Evolutionary conservation across 2,888 invertebrate genomes (phyloP).

Genomic region (Lochmaea crataegi): DNA sequence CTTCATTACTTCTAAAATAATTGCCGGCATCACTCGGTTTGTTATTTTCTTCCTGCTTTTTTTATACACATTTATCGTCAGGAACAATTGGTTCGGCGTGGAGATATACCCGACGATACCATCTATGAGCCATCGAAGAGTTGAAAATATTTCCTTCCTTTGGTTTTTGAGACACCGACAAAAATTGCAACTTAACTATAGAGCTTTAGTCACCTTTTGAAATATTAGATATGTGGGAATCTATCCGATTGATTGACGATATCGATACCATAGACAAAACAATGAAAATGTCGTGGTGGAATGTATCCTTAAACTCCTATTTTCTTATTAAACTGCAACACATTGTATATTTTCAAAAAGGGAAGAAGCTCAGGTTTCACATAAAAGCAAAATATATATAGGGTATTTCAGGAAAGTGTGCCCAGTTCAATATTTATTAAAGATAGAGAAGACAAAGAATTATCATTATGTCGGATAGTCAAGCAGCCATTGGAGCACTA

Average conservation of each 20-base stretch:
- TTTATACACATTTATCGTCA: constrained; percentile 40
- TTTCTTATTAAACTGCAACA: too few species aligned
- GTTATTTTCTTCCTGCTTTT: constrained; percentile 44
- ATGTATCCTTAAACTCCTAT: too few species aligned
- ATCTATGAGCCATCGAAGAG: constrained; percentile 32
- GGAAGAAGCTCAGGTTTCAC: too few species aligned
- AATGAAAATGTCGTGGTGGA: too few species aligned
- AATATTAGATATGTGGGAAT: not conserved
- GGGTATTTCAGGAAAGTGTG: too few species aligned
- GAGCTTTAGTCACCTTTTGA: not conserved
- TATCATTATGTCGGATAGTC: too few species aligned
- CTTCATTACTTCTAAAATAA: constrained; percentile 56
- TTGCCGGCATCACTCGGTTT: constrained; percentile 50
- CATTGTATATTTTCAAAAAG: too few species aligned
- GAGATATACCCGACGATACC: constrained; percentile 33
- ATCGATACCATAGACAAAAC: too few species aligned
- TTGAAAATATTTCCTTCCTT: constrained; percentile 26
- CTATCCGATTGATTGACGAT: not conserved
- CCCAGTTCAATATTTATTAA: too few species aligned
- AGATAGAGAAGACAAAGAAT: too few species aligned
- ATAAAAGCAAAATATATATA: too few species aligned
- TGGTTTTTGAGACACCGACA: constrained; percentile 19
- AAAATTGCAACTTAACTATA: constrained; percentile 15
- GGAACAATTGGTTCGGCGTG: constrained; percentile 41
- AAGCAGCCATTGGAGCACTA: too few species aligned